phyloP scores from a whole-genome alignment of 2,113 vertebrate genomes.

The Ranitomeya variabilis region DNA sequence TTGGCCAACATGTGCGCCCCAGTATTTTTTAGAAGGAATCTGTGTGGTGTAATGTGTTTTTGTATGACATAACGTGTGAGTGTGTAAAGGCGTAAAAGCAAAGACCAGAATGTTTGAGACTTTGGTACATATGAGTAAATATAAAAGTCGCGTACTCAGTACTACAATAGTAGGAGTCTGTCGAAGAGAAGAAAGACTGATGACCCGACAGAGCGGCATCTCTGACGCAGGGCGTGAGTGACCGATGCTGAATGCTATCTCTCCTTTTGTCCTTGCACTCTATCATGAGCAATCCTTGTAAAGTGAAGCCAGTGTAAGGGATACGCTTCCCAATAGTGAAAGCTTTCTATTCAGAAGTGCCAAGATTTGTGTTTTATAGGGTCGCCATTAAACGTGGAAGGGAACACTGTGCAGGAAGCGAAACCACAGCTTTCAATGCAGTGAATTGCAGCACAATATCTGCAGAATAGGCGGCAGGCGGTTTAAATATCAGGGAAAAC shows the following conservation, averaged over 20 bases:
- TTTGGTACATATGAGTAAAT: not conserved
- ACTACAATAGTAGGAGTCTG: not conserved
- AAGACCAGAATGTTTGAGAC: not conserved
- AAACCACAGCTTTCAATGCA: constrained; percentile 47
- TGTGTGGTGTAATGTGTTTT: no score
- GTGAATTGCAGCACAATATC: constrained; percentile 17
- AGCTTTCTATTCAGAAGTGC: constrained; percentile 44
- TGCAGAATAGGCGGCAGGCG: constrained; percentile 29
- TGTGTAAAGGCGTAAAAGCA: no score
- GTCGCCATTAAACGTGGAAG: constrained; percentile 44
- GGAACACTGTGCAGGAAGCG: constrained; percentile 36
- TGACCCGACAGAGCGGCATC: not conserved
- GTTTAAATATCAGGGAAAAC: constrained; percentile 52
- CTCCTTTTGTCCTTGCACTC: not conserved
- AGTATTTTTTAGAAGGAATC: no score
- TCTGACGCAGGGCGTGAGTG: not conserved
- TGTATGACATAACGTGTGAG: no score
- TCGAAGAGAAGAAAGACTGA: not conserved
- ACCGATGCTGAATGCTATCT: not conserved
- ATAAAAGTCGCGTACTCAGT: not conserved
- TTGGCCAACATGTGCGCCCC: no score
- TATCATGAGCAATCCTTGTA: constrained; percentile 22
- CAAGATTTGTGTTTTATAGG: constrained; percentile 53
- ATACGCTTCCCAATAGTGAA: constrained; percentile 6
- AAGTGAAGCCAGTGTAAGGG: constrained; percentile 37